Conservation (phyloP, 2,113 vertebrate species). For the Oryzias woworae region DNA sequence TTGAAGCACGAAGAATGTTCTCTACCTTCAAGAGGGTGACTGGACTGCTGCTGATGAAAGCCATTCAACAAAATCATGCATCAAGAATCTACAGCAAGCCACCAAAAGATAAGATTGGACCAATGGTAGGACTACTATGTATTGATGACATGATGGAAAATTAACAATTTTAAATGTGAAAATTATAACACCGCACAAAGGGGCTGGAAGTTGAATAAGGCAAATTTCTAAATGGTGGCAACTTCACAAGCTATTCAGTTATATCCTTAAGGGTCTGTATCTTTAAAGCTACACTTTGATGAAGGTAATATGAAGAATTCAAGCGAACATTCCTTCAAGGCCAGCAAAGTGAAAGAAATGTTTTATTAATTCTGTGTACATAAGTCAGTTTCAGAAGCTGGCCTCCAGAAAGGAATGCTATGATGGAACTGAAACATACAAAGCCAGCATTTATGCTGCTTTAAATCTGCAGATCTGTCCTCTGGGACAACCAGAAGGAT, state of each 20-base stretch:
- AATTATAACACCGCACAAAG: neutral
- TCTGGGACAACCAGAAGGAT: slow-evolving; percentile 43
- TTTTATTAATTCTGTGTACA: slow-evolving; percentile 72
- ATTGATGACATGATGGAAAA: slow-evolving; percentile 10
- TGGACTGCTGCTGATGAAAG: slow-evolving; percentile 16
- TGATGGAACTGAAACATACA: slow-evolving; percentile 49
- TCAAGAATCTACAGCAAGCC: slow-evolving; percentile 74
- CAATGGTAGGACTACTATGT: slow-evolving; percentile 69
- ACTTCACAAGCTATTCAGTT: too few species aligned
- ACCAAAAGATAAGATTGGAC: slow-evolving; percentile 72
- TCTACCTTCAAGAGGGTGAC: slow-evolving; percentile 36
- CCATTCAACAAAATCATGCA: slow-evolving; percentile 36
- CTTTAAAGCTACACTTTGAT: slow-evolving; percentile 30
- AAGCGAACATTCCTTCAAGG: slow-evolving; percentile 36
- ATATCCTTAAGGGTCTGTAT: slow-evolving; percentile 9
- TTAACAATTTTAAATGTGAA: neutral
- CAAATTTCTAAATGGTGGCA: too few species aligned
- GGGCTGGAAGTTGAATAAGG: neutral
- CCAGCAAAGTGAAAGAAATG: slow-evolving; percentile 46
- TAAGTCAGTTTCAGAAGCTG: slow-evolving; percentile 45
- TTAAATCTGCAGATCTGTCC: slow-evolving; percentile 59
- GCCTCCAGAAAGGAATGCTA: slow-evolving; percentile 46
- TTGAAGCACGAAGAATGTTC: slow-evolving; percentile 55
- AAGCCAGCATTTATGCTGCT: slow-evolving; percentile 45
- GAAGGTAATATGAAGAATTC: slow-evolving; percentile 54